Evolutionary conservation across 53 echinoderm and acorn worm species (phyloP).

Genomic region (Holothuria scabra): DNA sequence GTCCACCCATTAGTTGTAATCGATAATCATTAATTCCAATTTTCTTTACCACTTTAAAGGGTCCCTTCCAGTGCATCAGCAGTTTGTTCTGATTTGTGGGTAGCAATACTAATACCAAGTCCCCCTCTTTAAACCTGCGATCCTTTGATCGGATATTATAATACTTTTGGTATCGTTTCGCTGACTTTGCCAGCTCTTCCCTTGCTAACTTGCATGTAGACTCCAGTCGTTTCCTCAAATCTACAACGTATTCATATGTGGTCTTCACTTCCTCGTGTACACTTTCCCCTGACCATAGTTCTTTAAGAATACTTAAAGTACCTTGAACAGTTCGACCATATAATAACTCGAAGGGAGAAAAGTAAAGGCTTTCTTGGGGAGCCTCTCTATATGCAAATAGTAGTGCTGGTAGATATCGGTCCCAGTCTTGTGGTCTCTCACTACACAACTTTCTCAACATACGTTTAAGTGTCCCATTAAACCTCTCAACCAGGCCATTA

Average conservation of each 20-base stretch:
- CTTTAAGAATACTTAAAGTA: constrained; percentile 52
- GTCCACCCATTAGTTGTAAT: background rate
- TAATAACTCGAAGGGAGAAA: too few species aligned
- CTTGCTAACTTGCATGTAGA: constrained; percentile 52
- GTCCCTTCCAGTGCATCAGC: constrained; percentile 50
- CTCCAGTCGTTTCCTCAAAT: constrained; percentile 52
- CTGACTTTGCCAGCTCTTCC: constrained; percentile 44
- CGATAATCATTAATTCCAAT: constrained; percentile 23
- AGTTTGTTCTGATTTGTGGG: constrained; percentile 48
- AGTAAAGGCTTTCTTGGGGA: too few species aligned
- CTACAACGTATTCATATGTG: constrained; percentile 63
- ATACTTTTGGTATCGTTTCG: constrained; percentile 51
- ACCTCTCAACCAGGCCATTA: too few species aligned
- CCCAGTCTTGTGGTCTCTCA: too few species aligned
- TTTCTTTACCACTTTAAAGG: constrained; percentile 20
- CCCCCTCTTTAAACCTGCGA: constrained; percentile 32
- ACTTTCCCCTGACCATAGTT: constrained; percentile 51
- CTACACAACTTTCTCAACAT: too few species aligned
- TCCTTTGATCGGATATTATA: too few species aligned
- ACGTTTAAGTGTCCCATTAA: too few species aligned
- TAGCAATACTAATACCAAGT: constrained; percentile 39
- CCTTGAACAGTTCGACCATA: constrained; percentile 9
- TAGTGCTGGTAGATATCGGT: too few species aligned
- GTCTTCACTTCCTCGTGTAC: constrained; percentile 60
- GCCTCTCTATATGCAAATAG: too few species aligned